Base-by-base conservation (phyloP, 2,888 invertebrate species). In the Nomada fucata region DNA sequence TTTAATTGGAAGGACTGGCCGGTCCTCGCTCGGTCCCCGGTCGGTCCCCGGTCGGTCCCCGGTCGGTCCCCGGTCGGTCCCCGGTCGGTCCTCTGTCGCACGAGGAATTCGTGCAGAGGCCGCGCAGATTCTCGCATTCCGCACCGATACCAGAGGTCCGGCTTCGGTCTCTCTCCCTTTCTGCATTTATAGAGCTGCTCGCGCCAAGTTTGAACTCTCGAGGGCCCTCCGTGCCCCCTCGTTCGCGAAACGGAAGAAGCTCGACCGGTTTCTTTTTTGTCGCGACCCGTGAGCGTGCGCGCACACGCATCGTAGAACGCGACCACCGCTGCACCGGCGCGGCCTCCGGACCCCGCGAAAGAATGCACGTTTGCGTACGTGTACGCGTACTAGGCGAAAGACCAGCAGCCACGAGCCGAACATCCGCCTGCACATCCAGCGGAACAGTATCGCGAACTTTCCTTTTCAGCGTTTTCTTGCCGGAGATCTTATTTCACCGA, bases 261-360 rank as follows among this genome's bases (percentile, higher is more conserved):
- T 64, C 78, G 75, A 83, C 83, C 83, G 83, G 83, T 83, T 83
- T 83, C 83, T 83, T 82, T 82, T 83, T 83, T 82, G 83, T 82
- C 81, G 76, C 71, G 44, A 47, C 18, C 47, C 23, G 50, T 15
- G 36, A n/a, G 3, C 53, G 36, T 29, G 3, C 53, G 29, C 68
- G 13, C 75, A 47, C 64, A 23, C 42, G 13, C 74, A 61, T 79
- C 73, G 70, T 60, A 74, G 74, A 77, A 75, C 60, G 50, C 55
- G 65, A 60, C 65, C 65, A 69, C 70, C 64, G 52, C 70, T 20
- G n/a, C 2, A 18, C 29, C 5, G 18, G 2, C 29, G 3, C 7
- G n/a, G 42, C 53, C 52, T 20, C 63, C 52, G 72, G 23, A 68
- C 44, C 44, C 61, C 52, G 13, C 29, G 42, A 70, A 74, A 42